Evolutionary conservation across 2,797 vertebrate genomes (phyloP), one percentile per base, ranked within the genome.

Genomic region (Karalla daura): DNA sequence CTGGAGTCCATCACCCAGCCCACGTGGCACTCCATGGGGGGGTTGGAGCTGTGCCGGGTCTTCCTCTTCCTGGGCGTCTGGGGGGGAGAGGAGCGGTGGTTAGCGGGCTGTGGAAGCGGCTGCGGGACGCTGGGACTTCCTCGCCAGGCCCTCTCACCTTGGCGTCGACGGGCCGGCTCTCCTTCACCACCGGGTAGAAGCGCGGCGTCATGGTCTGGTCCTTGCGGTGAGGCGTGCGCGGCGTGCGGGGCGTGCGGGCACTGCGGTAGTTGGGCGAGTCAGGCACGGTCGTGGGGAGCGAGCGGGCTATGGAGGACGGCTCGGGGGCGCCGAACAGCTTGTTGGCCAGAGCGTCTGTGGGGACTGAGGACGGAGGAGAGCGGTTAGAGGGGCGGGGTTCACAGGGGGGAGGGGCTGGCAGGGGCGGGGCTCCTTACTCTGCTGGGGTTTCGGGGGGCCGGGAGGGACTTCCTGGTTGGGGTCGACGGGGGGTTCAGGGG

Each of bases 1-100:
- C 98, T 92, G 12, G 98, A 99, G 86, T 99, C 98, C 98, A 99
- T 99, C 81, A 99, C 98, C 98, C 98, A 99, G 80, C 98, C 98
- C 3, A 99, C 97, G 0, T 99, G 98, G 78, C 96, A 98, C 90
- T 99, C 98, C 95, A 99, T 92, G 0, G 98, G 98, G 0, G 98
- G 98, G 83, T 99, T 99, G 0, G 98, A 98, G 89, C 98, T 99
- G 92, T 99, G 98, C 35, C 98, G 92, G 0, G 98, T 99, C 94
- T 99, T 99, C 80, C 97, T 95, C 88, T 99, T 99, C 40, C 97
- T 94, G 0, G 97, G 98, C 10, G 96, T 97, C 98, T 99, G 90
- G 27, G 39, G 24, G 0, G 7, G 3, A 44, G 2, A n/a, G n/a
- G 5, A 28, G 9, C n/a, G n/a, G n/a, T 14, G 30, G 7, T 60